Evolutionary conservation across 2,113 vertebrate genomes (phyloP).

Genomic region (Mesocricetus auratus): DNA sequence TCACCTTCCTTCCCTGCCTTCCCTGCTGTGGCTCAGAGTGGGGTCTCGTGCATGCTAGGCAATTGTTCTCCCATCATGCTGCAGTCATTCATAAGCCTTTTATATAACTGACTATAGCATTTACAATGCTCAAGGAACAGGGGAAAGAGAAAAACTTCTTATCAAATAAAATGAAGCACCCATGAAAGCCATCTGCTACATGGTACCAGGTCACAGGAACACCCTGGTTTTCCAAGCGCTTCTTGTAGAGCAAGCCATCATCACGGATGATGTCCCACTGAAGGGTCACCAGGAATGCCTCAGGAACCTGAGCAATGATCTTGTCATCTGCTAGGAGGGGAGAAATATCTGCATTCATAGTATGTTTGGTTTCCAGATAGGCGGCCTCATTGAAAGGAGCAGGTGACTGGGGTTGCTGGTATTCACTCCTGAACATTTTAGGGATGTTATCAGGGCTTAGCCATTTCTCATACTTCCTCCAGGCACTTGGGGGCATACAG

Average conservation of each 20-base stretch:
- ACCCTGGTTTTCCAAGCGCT: constrained; percentile 87
- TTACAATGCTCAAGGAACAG: constrained; percentile 79
- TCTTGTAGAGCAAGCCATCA: constrained; percentile 89
- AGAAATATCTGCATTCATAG: neutral
- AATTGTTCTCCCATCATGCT: neutral
- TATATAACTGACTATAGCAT: constrained; percentile 79
- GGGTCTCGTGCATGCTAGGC: too few relatives aligned
- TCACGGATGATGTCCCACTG: constrained; percentile 90
- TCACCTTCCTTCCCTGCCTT: neutral
- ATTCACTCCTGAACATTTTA: constrained; percentile 76
- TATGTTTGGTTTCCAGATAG: fast-evolving
- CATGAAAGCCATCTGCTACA: constrained; percentile 89
- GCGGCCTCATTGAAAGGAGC: constrained; percentile 76
- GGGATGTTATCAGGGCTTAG: constrained; percentile 76
- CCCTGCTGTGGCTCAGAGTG: neutral
- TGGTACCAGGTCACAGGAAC: constrained; percentile 89
- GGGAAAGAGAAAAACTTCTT: constrained; percentile 75
- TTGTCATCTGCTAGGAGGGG: constrained; percentile 78
- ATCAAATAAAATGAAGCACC: constrained; percentile 79
- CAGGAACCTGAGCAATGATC: constrained; percentile 77
- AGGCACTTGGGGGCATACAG: constrained; percentile 84
- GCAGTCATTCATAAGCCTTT: constrained; percentile 67
- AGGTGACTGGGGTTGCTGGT: neutral
- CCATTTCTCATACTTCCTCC: constrained; percentile 82
- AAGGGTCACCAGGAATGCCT: constrained; percentile 83